Percentiles rank a stretch among this genome's conserved stretches.
Conservation (phyloP, 1,140 invertebrate species). For the Parapsyche elsis region DNA sequence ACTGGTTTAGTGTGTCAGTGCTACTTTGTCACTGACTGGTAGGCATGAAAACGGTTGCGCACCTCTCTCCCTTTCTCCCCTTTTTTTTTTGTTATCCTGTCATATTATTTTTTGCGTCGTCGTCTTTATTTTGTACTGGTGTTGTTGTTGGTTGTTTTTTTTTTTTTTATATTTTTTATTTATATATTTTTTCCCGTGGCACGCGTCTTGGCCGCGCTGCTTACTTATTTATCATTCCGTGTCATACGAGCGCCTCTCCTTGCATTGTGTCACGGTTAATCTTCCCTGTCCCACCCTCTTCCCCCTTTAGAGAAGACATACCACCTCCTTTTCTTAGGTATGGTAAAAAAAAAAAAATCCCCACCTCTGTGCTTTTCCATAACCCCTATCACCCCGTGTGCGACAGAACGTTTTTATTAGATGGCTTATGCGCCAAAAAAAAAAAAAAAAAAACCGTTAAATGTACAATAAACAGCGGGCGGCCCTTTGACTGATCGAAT, state of each 20-base stretch:
- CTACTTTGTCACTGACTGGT: no score
- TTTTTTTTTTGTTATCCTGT: conserved; percentile 41
- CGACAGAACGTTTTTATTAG: conserved; percentile 46
- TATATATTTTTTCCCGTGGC: not conserved
- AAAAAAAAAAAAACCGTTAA: not conserved
- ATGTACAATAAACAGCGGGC: no score
- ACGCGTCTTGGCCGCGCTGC: conserved; percentile 28
- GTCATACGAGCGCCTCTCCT: conserved; percentile 48
- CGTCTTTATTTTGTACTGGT: conserved; percentile 42
- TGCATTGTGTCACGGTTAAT: conserved; percentile 54
- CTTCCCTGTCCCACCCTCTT: conserved; percentile 34
- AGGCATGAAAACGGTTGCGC: no score
- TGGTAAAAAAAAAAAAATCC: not conserved
- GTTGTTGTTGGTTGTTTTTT: conserved; percentile 33
- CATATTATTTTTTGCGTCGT: conserved; percentile 40
- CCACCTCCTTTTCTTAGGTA: not conserved
- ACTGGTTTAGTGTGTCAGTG: no score
- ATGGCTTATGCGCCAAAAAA: conserved; percentile 34
- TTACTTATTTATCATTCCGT: conserved; percentile 55
- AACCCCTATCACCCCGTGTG: no score
- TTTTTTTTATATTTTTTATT: conserved; percentile 16
- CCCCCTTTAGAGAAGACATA: not conserved
- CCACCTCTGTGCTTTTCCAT: not conserved
- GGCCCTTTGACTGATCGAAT: no score
- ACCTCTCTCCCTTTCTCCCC: not conserved